Evolutionary conservation across 2,888 invertebrate species (phyloP).

Genomic region (Noctuana brunneofusca): DNA sequence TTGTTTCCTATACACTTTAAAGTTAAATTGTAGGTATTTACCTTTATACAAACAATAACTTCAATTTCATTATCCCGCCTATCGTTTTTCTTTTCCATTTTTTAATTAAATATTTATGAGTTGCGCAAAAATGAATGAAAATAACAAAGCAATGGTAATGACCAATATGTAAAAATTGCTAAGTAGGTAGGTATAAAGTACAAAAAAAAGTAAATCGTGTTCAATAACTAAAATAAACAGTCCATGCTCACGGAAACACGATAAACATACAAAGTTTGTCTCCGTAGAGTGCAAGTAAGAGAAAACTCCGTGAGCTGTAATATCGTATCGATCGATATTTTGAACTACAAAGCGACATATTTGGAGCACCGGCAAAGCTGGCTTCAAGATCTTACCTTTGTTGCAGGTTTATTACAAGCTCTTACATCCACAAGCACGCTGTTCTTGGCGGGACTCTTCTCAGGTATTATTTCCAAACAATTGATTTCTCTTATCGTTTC

Average conservation of each 20-base stretch:
- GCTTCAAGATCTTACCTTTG: conserved; percentile 78
- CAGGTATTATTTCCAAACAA: conserved; percentile 74
- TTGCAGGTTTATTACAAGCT: conserved; percentile 86
- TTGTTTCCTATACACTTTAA: too few species aligned
- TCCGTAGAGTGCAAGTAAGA: conserved; percentile 27
- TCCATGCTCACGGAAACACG: conserved; percentile 19
- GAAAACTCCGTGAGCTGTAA: conserved; percentile 28
- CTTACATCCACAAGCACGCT: conserved; percentile 84
- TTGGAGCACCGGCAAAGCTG: conserved; percentile 10
- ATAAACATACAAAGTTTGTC: conserved; percentile 17
- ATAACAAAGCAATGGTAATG: not conserved
- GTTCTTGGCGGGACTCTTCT: conserved; percentile 78
- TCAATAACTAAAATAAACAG: conserved; percentile 26
- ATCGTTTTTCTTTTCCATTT: too few species aligned
- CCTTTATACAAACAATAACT: too few species aligned
- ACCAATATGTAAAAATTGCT: not conserved
- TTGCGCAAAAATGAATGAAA: too few species aligned
- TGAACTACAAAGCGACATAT: conserved; percentile 31
- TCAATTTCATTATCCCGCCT: too few species aligned
- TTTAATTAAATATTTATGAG: not conserved
- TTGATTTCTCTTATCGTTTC: conserved; percentile 74
- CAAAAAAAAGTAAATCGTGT: conserved; percentile 5
- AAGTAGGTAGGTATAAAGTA: not conserved
- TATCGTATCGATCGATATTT: conserved; percentile 33
- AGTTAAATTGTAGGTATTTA: too few species aligned